Evolutionary conservation across 2,113 vertebrate genomes (phyloP).

Genomic region (Machaerirhynchus nigripectus): DNA sequence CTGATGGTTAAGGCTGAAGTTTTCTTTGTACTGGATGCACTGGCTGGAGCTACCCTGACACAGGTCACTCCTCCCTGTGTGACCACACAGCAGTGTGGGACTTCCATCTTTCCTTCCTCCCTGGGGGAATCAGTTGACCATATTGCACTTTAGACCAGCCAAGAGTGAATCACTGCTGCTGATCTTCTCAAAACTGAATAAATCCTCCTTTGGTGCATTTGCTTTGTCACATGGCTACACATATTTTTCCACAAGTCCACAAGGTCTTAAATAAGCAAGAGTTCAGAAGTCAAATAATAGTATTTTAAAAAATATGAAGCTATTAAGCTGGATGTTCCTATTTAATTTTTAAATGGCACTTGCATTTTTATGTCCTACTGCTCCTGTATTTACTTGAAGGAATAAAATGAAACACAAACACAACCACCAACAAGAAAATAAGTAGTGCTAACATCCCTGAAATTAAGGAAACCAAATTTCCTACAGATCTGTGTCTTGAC

Average conservation of each 20-base stretch:
- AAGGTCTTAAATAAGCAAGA: not conserved
- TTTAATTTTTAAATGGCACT: not conserved
- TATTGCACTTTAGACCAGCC: not conserved
- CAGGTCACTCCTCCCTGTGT: not conserved
- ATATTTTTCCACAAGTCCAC: not conserved
- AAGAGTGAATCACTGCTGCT: conserved; percentile 21
- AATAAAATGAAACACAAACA: not conserved
- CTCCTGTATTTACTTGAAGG: not conserved
- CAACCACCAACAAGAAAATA: not conserved
- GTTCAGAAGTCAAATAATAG: not conserved
- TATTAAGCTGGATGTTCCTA: not conserved
- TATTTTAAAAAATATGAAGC: not conserved
- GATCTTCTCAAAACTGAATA: not conserved
- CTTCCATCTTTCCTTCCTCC: conserved; percentile 17
- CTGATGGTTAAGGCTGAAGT: not conserved
- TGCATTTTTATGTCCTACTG: not conserved
- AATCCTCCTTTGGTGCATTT: not conserved
- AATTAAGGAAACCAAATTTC: not conserved
- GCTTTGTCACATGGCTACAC: not conserved
- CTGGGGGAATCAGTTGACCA: not conserved
- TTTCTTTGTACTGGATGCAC: not conserved
- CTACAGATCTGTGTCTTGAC: not conserved
- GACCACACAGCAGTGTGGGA: not conserved
- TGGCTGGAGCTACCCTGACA: not conserved
- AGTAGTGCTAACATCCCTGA: not conserved